Base-by-base conservation (phyloP, 2,888 invertebrate genomes). In the Sarcophaga variegata region DNA sequence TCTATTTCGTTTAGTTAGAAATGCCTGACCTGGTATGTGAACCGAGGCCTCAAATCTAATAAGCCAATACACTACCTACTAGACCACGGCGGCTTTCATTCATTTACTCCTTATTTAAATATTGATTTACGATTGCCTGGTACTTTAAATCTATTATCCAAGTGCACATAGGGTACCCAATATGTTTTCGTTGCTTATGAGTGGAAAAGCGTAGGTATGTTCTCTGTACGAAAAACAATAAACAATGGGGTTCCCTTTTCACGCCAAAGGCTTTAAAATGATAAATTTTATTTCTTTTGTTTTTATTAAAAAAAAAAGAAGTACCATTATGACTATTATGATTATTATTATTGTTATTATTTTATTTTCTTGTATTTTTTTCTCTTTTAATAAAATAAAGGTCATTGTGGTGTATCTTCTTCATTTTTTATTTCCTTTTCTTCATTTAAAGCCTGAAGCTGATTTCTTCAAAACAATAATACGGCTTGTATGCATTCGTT, bases 401-500 rank as follows among this genome's bases (percentile, higher is more conserved):
- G 74, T 76, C 80, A 80, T 64, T 70, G 74, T 64, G 75, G 60
- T 67, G 66, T 77, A 49, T 84, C 80, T 84, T 80, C 83, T 22
- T 84, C 80, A 80, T 80, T 79, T 22, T 80, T 59, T 69, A 45
- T 11, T 49, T n/a, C 49, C 12, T 12, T 22, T 17, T 71, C 64
- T 12, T 45, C 20, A n/a, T 62, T 20, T 20, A 10, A 59, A 47
- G 80, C 84, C 70, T 70, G 4, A 76, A 76, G 84, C 79, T 49
- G 25, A 37, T 59, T 59, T 59, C 20, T 14, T 37, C 11, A 27
- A 71, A 71, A 14, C 14, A 22, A 22, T 5, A 70, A 71, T n/a
- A 27, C 47, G 74, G 59, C 71, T 66, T 49, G 47, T 25, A 14
- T 63, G 63, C 54, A 80, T 47, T 59, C 66, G 14, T 60, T 62